Evolutionary conservation across 1,140 invertebrate genomes (phyloP).

Genomic region (Drosophila kepulauana): DNA sequence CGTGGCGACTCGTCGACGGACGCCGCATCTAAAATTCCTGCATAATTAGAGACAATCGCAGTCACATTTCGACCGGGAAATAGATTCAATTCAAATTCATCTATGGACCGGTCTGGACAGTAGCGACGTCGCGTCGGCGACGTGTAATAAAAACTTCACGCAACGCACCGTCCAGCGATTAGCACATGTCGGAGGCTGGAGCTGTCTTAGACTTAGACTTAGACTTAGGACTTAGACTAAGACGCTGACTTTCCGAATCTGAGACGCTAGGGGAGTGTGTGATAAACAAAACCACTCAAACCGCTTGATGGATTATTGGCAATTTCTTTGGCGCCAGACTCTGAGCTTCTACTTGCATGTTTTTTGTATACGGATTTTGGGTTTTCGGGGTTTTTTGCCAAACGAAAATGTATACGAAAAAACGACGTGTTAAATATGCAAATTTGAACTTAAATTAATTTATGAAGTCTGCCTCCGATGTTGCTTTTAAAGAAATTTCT

Average conservation of each 20-base stretch:
- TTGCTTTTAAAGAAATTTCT: constrained; percentile 68
- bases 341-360: constrained; percentile 41
- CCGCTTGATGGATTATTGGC: constrained; percentile 73
- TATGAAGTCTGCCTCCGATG: constrained; percentile 50
- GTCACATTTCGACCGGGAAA: constrained; percentile 57
- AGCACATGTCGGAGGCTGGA: constrained; percentile 59
- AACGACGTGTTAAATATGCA: constrained; percentile 72
- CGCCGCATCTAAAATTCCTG: constrained; percentile 68
- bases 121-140: constrained; percentile 51
- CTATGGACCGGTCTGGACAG: constrained; percentile 65
- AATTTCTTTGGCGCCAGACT: constrained; percentile 79
- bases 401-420: constrained; percentile 31
- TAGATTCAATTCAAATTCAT: constrained; percentile 55
- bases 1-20: constrained; percentile 71
- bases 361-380: constrained; percentile 60
- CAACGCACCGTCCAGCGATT: constrained; percentile 43
- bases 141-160: constrained; percentile 77
- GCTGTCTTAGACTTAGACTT: background rate
- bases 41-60: constrained; percentile 61
- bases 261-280: constrained; percentile 9
- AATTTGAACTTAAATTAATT: constrained; percentile 69
- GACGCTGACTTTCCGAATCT: background rate
- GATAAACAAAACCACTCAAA: constrained; percentile 49
- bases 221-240: background rate
- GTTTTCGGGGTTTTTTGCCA: constrained; percentile 49